Evolutionary conservation across 2,797 vertebrate genomes (phyloP).

Genomic region (Tarsius wallacei): DNA sequence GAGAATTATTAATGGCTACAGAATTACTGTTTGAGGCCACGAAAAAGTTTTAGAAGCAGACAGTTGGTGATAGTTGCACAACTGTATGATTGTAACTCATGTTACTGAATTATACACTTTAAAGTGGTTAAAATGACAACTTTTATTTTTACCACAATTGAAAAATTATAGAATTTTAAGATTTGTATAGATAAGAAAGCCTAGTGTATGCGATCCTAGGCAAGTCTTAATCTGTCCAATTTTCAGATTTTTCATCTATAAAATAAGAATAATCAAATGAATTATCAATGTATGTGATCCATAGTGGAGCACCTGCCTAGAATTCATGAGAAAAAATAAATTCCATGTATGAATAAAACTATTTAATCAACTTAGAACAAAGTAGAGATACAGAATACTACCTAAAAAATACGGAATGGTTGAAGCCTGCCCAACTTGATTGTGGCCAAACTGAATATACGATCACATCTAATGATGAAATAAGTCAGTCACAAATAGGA

Average conservation of each 20-base stretch:
- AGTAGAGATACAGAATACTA: background rate
- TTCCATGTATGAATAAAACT: background rate
- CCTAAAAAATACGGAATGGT: background rate
- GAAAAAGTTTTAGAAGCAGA: slow-evolving; percentile 7
- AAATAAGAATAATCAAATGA: background rate
- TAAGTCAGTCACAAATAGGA: background rate
- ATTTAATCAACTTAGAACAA: background rate
- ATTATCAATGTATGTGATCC: background rate
- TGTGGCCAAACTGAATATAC: background rate
- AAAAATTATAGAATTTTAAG: background rate
- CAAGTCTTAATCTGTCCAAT: background rate
- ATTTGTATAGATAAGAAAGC: background rate
- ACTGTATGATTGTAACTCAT: background rate
- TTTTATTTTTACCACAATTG: background rate
- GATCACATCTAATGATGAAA: background rate
- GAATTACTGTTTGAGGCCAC: background rate
- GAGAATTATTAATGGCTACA: background rate
- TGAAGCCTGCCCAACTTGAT: background rate
- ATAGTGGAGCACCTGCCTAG: background rate
- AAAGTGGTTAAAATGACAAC: background rate
- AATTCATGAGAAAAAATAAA: slow-evolving; percentile 1
- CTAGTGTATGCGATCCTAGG: background rate
- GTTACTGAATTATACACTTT: background rate
- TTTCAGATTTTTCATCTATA: slow-evolving; percentile 26
- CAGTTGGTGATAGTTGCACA: background rate